Base-by-base conservation (phyloP, 2,888 invertebrate genomes). In the Leucoptera coffeella region DNA sequence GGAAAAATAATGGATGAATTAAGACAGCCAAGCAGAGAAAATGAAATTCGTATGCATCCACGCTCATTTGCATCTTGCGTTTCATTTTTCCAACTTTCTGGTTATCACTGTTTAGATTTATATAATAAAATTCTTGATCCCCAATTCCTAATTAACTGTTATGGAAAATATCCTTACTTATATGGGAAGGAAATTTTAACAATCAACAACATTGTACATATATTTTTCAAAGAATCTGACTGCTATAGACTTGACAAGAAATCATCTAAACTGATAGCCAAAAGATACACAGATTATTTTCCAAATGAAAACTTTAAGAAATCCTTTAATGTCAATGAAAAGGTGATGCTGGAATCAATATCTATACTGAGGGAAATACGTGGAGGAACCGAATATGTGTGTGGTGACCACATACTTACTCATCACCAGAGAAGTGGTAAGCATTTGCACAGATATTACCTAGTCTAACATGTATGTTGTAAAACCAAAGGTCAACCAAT, bases 351-450 rank as follows among this genome's bases (percentile, higher is more conserved):
- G 21, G 78, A 80, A 42, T 49, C 79, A 1, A 52, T 69, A n/a
- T 72, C 71, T 26, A 41, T 56, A 0, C 37, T 77, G 3, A 51
- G 52, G 31, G 46, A 57, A 21, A 40, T 65, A n/a, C 52, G 78
- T 20, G 74, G 74, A 1, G 65, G 72, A 4, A 41, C 55, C 12
- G 50, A 73, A 0, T 69, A 51, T 46, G 52, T 76, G 3, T 40
- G 46, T 30, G 50, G 64, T 4, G 61, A 74, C 30, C 82, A 83
- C 44, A 51, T 86, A 32, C 43, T 88, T 33, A 80, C 86, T 6
- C 84, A 87, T 39, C 80, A 75, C 43, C 62, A 74, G 35, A 71
- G 74, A 48, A 73, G 78, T 43, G 78, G 78, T 78, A 50, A 36
- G 30, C 17, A 17, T 7, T 17, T 17, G 9, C n/a, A n/a, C n/a